phyloP scores from a whole-genome alignment of 2,888 invertebrate species.

The Platycheirus rosarum region DNA sequence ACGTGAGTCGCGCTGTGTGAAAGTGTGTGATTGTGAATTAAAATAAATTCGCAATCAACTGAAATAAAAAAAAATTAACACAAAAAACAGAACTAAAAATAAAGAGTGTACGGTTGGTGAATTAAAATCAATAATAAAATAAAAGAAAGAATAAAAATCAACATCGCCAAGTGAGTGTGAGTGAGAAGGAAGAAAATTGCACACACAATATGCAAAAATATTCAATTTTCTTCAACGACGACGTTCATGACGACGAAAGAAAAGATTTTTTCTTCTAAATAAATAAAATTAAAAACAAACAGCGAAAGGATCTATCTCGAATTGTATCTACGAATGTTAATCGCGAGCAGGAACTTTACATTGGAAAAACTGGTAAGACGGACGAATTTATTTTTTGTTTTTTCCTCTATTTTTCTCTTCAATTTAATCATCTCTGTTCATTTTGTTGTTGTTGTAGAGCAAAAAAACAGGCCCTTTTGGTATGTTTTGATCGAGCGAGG shows the following conservation, averaged over 20 bases:
- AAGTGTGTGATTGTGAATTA: constrained; percentile 31
- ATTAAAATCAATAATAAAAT: constrained; percentile 71
- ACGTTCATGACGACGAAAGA: constrained; percentile 21
- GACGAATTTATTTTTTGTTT: constrained; percentile 6
- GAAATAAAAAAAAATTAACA: constrained; percentile 24
- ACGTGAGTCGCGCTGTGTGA: constrained; percentile 18
- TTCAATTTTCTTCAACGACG: constrained; percentile 28
- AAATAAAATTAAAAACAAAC: constrained; percentile 18
- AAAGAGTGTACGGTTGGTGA: constrained; percentile 65
- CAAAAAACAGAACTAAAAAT: constrained; percentile 66
- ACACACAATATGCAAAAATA: constrained; percentile 67
- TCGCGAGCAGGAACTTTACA: constrained; percentile 59
- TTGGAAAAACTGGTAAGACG: constrained; percentile 35
- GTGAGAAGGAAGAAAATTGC: constrained; percentile 46
- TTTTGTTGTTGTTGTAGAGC: neutral
- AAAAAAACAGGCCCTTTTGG: constrained; percentile 1
- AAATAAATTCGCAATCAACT: constrained; percentile 38
- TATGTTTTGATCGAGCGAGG: constrained; percentile 32
- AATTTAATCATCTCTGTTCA: constrained; percentile 9
- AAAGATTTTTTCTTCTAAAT: constrained; percentile 12
- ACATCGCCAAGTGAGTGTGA: constrained; percentile 20
- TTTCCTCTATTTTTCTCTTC: constrained; percentile 10
- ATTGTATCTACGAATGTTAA: constrained; percentile 55
- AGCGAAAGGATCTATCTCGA: constrained; percentile 16
- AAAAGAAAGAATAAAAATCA: constrained; percentile 31